Base-by-base conservation (phyloP, 92 coral and sea anemone genomes). In the Isaurus tuberculatus region DNA sequence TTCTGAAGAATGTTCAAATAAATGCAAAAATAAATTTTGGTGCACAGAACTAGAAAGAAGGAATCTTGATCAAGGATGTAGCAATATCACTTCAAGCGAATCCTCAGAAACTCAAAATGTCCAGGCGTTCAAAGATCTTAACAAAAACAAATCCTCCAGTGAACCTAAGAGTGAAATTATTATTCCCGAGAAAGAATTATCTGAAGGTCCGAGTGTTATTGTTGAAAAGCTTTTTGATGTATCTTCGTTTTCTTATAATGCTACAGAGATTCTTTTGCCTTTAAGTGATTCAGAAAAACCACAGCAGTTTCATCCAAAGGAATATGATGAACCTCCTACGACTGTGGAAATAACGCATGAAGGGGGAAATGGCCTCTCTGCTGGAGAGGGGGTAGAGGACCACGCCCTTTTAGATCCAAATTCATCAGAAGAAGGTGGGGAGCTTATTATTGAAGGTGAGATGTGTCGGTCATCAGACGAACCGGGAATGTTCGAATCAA, bases 171-270 rank as follows among this genome's bases (percentile, higher is more conserved):
- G 15, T 9, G 13, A 33, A 28, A 19, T 70, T 25, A 51, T 67
- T 25, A 51, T 34, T 20, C 8, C 70, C 34, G 69, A 53, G 25
- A 32, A 33, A n/a, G 66, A 31, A 28, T 55, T 77, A n/a, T 57
- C 69, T 10, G 53, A 60, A 14, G 43, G 82, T 30, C 82, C 82
- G 9, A 77, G 82, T 77, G 82, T 77, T 33, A 77, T 77, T 77
- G 82, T 77, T 13, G 82, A 77, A 61, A 77, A 77, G 33, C 53
- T 77, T 34, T 58, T 69, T 2, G 82, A 77, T 27, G 51, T 57
- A 28, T n/a, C 68, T 58, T 77, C 82, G 10, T 77, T 58, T 29
- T 77, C 82, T 2, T 77, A 77, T 23, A 9, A 70, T 25, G 58
- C 70, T 23, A 32, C 82, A 33, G 82, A 77, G n/a, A 27, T 34